Base-by-base conservation (phyloP, 2,888 invertebrate genomes). In the Timema cristinae region DNA sequence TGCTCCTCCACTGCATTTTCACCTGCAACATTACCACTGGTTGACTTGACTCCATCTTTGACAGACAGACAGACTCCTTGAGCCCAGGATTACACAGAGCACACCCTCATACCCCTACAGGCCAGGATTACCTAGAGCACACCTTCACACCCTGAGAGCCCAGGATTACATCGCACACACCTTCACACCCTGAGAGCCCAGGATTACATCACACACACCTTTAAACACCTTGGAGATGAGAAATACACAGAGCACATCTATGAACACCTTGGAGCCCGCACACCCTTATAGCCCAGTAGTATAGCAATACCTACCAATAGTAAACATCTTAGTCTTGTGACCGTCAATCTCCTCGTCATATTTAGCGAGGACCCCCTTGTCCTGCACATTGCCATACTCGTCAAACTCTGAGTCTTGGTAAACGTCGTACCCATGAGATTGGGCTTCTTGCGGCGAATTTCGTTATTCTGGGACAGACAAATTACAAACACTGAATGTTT, bases 301-400 rank as follows among this genome's bases (percentile, higher is more conserved):
- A 4, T 32, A 4, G 32, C 32, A 32, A 32, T 32, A 32, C 32
- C 32, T 32, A 32, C 32, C 32, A 4, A 32, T 32, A 32, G 32
- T 84, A 83, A 98, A 98, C 71, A 86, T 86, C 48, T 87, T 86
- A 77, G 85, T 87, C 77, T 89, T 89, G 70, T 85, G 87, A 0
- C 91, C 92, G 70, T 91, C 90, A 72, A 97, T 91, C 83, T 97
- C 97, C 79, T 97, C 97, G 81, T 98, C 97, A 81, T 99, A 98
- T 84, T 99, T 97, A 77, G 90, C 86, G 48, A 99, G 86, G 68
- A 99, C 84, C 11, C 88, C 86, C 78, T 89, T 88, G 76, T 80
- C 86, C 85, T 83, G 82, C 68, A 79, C 76, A 73, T 84, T 82
- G 66, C 87, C 87, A 77, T 82, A 84, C 75, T 85, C 84, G 78